Evolutionary conservation across 2,113 vertebrate species (phyloP).

Genomic region (Sisor rabdophorus): DNA sequence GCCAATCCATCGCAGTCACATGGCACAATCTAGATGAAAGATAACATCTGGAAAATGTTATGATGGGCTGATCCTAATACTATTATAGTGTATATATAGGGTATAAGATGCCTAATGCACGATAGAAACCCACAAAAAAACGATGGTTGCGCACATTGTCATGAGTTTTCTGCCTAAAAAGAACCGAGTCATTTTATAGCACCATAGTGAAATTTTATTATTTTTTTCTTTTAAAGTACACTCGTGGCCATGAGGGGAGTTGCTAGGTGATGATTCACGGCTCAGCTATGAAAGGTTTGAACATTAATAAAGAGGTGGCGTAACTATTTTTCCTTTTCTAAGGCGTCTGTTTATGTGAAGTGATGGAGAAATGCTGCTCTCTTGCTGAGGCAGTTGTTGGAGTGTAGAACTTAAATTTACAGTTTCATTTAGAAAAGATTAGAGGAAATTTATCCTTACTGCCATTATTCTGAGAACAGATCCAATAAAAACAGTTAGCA

Average conservation of each 20-base stretch:
- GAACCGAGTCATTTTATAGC: conserved; percentile 14
- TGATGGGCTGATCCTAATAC: too few species aligned
- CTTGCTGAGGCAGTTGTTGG: conserved; percentile 5
- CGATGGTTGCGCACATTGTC: conserved; percentile 10
- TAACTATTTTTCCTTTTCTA: conserved; percentile 20
- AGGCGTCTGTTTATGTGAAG: not conserved
- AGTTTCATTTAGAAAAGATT: not conserved
- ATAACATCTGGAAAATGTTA: too few species aligned
- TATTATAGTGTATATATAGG: not conserved
- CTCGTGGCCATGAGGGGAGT: conserved; percentile 27
- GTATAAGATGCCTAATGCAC: not conserved
- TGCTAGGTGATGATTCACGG: conserved; percentile 41
- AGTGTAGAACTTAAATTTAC: not conserved
- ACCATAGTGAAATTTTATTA: not conserved
- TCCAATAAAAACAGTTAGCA: too few species aligned
- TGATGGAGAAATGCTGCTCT: not conserved
- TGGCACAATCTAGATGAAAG: too few species aligned
- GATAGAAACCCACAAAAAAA: not conserved
- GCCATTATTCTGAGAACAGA: too few species aligned
- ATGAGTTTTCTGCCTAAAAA: not conserved
- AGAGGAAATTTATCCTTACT: too few species aligned
- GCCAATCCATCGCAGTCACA: too few species aligned
- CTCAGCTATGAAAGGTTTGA: conserved; percentile 18
- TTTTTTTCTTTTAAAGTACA: too few species aligned
- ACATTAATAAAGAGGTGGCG: conserved; percentile 20